A percentile compares a stretch with the other conserved stretches of the same genome.
Conservation (phyloP, 2,888 invertebrate species). For the Drosophila seclusa region DNA sequence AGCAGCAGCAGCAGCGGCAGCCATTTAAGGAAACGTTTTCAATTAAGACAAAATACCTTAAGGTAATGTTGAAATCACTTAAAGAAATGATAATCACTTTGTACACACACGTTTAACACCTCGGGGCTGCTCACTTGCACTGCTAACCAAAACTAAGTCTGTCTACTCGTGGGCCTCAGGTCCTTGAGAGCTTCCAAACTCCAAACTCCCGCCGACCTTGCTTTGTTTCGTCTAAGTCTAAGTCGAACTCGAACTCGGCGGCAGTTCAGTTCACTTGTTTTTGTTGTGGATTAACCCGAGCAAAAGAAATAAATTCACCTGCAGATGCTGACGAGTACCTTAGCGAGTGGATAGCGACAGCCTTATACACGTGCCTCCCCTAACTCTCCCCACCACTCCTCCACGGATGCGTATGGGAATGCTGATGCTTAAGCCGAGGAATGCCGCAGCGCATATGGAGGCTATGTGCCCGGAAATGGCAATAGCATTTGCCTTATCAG, state of each 20-base stretch:
- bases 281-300: constrained; percentile 76
- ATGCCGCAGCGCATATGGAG: constrained; percentile 39
- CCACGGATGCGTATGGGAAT: background rate
- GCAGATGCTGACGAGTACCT: constrained; percentile 66
- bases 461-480: constrained; percentile 35
- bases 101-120: constrained; percentile 71
- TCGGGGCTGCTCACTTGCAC: constrained; percentile 64
- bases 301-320: constrained; percentile 77
- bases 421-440: constrained; percentile 20
- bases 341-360: constrained; percentile 37
- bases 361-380: background rate
- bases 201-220: background rate
- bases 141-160: constrained; percentile 21
- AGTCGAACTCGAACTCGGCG: background rate
- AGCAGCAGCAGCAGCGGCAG: constrained; percentile 28
- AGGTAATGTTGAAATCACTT: constrained; percentile 81
- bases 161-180: constrained; percentile 23
- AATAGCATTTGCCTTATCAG: constrained; percentile 40
- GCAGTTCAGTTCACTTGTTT: constrained; percentile 61
- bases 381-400: background rate
- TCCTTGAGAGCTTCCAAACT: constrained; percentile 20
- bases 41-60: constrained; percentile 73
- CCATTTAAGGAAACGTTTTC: constrained; percentile 74
- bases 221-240: constrained; percentile 20
- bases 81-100: constrained; percentile 81